These are phyloP conservation scores for Notolepis coatsorum DNA, from an alignment of 2,797 vertebrate species.

Conservation along the genomic window DNA sequence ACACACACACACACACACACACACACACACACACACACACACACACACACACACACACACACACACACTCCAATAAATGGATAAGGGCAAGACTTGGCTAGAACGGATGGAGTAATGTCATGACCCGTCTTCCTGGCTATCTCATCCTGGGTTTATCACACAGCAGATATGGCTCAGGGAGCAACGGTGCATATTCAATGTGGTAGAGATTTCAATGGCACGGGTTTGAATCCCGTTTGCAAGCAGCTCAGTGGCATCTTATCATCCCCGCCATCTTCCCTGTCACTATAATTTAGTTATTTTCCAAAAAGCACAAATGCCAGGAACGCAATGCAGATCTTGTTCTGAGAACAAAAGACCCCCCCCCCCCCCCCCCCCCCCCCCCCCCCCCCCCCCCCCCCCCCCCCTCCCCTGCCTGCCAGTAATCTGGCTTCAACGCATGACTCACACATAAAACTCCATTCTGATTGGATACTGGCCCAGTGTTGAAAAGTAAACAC, in stretches of 20 bases:
- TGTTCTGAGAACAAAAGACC: too few relatives aligned
- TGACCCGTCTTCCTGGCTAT: neutral
- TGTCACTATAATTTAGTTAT: slow-evolving; percentile 1
- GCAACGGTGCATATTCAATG: neutral
- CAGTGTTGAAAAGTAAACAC: neutral
- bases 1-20: neutral
- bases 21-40: neutral
- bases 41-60: neutral
- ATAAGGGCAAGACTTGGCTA: neutral
- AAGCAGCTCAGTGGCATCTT: neutral
- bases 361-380: too few relatives aligned
- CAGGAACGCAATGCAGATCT: neutral
- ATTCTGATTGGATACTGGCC: neutral
- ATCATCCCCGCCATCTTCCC: neutral
- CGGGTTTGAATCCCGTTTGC: neutral
- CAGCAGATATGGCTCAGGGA: neutral
- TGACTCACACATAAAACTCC: neutral
- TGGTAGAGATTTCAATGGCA: neutral
- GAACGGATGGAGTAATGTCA: neutral
- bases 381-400: too few relatives aligned
- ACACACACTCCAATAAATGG: neutral
- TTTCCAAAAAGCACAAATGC: slow-evolving; percentile 1
- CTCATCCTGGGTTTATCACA: neutral
- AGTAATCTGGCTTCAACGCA: neutral
- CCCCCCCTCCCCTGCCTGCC: too few relatives aligned